Percentiles rank a stretch among this genome's conserved stretches.
These are phyloP conservation scores for Phoeniculus purpureus DNA, from an alignment of 2,797 vertebrate species.

Conservation along the genomic window DNA sequence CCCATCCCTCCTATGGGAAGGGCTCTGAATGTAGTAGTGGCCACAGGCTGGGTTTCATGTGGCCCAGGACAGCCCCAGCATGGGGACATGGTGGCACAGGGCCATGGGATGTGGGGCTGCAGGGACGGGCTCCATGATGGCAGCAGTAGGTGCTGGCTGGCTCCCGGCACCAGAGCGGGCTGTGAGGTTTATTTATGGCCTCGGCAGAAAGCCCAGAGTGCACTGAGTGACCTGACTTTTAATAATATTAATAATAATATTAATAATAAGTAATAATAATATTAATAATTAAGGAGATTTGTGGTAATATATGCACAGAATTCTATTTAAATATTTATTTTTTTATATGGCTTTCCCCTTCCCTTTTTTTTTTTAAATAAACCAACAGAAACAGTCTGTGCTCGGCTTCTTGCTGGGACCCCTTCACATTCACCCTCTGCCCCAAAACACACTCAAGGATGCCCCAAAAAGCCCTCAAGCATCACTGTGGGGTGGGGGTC, in stretches of 20 bases:
- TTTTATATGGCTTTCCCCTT: constrained; percentile 34
- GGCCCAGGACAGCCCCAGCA: accelerated
- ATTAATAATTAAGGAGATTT: constrained; percentile 44
- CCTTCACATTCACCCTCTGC: background rate
- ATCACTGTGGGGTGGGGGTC: accelerated
- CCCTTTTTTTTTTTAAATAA: constrained; percentile 52
- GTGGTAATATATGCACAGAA: constrained; percentile 30
- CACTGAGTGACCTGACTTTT: background rate
- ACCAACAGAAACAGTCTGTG: background rate
- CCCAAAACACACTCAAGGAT: accelerated
- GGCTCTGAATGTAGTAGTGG: background rate
- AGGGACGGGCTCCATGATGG: background rate
- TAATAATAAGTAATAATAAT: constrained; percentile 43
- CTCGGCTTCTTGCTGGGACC: background rate
- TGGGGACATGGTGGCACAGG: accelerated
- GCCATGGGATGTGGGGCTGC: accelerated
- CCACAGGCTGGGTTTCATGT: background rate
- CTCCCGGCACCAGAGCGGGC: constrained; percentile 15
- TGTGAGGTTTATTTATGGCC: constrained; percentile 49
- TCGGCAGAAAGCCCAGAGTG: background rate
- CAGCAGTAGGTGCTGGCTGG: constrained; percentile 48
- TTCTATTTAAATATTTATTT: constrained; percentile 73
- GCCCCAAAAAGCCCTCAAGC: background rate
- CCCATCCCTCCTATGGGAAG: background rate
- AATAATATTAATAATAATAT: constrained; percentile 26